Conservation (phyloP, 2,113 vertebrate species). For the Gobiocypris rarus region DNA sequence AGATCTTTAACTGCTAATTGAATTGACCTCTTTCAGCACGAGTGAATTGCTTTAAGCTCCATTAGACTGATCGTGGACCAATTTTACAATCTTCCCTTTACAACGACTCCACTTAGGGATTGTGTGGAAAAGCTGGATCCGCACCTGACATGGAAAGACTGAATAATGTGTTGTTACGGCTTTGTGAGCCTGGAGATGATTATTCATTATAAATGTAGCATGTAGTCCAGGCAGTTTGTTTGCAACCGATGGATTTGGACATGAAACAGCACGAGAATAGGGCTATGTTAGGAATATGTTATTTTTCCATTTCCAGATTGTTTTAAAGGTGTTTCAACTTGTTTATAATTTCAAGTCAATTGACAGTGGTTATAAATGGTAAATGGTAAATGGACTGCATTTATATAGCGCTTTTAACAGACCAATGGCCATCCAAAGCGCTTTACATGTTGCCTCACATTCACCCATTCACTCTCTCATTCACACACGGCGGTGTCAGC, state of each 20-base stretch:
- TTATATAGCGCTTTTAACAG: no score
- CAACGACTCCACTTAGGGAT: not conserved
- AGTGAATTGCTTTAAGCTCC: slow-evolving; percentile 14
- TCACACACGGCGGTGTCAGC: no score
- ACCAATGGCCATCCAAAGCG: no score
- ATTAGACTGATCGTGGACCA: not conserved
- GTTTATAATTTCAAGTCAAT: not conserved
- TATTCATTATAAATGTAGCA: not conserved
- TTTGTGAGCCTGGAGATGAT: slow-evolving; percentile 3
- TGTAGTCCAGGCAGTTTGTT: not conserved
- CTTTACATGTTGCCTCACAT: no score
- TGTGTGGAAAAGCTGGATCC: slow-evolving; percentile 31
- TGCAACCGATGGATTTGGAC: not conserved
- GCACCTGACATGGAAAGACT: not conserved
- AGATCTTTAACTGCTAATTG: slow-evolving; percentile 30
- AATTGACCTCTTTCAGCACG: not conserved
- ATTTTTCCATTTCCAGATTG: not conserved
- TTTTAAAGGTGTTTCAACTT: not conserved
- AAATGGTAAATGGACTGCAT: no score
- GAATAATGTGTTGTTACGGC: not conserved
- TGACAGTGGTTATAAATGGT: no score
- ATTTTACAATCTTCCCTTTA: not conserved
- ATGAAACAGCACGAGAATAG: not conserved
- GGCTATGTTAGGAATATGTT: not conserved
- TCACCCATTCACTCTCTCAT: no score